Evolutionary conservation across 1,140 invertebrate species (phyloP), one percentile per base, ranked within the genome.

Genomic region (Drosophila kurseongensis): DNA sequence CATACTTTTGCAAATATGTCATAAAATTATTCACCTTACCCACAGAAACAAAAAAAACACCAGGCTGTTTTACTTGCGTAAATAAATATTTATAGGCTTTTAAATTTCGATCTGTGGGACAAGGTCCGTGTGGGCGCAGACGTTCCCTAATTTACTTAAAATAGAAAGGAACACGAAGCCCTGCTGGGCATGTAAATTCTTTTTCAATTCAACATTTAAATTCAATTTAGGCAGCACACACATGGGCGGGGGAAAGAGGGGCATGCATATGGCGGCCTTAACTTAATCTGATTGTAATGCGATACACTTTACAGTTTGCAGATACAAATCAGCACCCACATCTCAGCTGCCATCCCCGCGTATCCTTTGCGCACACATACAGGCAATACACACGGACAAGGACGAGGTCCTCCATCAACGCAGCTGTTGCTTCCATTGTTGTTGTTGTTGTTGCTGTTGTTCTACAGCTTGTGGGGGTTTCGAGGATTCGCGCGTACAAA

Each of bases 231-330:
- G 55, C 68, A 7, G 45, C 51, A 18, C 55, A 36, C 54, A 23
- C 29, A 58, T 14, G 38, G 12, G 1, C 0, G 38, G 32, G 35
- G 10, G 23, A 2, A 18, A 41, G 16, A 9, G 60, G 18, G 38
- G 29, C 41, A 51, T 74, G 66, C 80, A 82, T 66, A 55, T 63
- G 83, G 62, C 59, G 80, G 83, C 83, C 77, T 88, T 77, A 89
- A 89, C 75, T 89, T 88, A 88, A 88, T 88, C 83, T 83, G 83
- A 88, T 88, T 88, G 83, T 88, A 88, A 88, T 88, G 58, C 84
- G 83, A 88, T 88, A 88, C 83, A 88, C 79, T 88, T 88, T 88
- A 78, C 83, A 88, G 83, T 88, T 81, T 83, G 62, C 48, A 88
- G 83, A 88, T 88, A 88, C 75, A 88, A 88, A 88, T 88, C 83